Percentiles rank a stretch among this genome's conserved stretches.
phyloP scores from a whole-genome alignment of 2,797 vertebrate species.

The Echeneis naucrates region DNA sequence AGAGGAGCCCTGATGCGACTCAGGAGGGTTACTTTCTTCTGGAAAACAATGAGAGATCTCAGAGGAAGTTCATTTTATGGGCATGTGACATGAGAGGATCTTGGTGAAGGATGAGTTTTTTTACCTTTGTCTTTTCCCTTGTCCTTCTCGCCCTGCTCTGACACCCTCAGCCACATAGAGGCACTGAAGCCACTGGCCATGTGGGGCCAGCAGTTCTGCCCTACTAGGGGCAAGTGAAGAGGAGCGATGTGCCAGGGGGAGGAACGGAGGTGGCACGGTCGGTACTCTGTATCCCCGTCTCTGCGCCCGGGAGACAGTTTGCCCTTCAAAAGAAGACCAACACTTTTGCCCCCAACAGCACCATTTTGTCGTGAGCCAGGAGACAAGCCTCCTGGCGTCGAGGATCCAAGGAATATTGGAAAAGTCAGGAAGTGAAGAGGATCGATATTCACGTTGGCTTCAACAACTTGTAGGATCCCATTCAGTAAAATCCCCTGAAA shows the following conservation, averaged over 20 bases:
- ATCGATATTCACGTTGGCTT: slow-evolving; percentile 86
- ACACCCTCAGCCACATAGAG: slow-evolving; percentile 90
- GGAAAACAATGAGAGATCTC: slow-evolving; percentile 56
- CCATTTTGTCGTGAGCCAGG: slow-evolving; percentile 80
- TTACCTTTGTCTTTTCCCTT: slow-evolving; percentile 77
- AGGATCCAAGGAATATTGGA: slow-evolving; percentile 82
- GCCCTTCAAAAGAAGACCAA: slow-evolving; percentile 84
- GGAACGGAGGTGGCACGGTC: slow-evolving; percentile 79
- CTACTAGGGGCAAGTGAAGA: slow-evolving; percentile 92
- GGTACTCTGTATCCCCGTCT: slow-evolving; percentile 80
- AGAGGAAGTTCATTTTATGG: slow-evolving; percentile 23
- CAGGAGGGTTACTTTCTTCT: slow-evolving; percentile 83
- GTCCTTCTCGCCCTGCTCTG: slow-evolving; percentile 75
- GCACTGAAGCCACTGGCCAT: slow-evolving; percentile 96
- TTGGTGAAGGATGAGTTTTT: slow-evolving; percentile 59
- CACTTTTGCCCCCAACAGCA: slow-evolving; percentile 75
- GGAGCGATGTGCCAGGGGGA: slow-evolving; percentile 95
- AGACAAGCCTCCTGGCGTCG: slow-evolving; percentile 56
- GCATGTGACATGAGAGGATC: not conserved
- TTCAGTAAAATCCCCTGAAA: slow-evolving; percentile 91
- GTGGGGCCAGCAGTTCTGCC: slow-evolving; percentile 98
- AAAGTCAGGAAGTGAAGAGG: slow-evolving; percentile 93
- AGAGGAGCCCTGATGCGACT: slow-evolving; percentile 64
- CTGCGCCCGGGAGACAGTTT: slow-evolving; percentile 85
- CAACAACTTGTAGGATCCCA: slow-evolving; percentile 91